A percentile compares a stretch with the other conserved stretches of the same genome.
Conservation (phyloP, 2,797 vertebrate species). For the Oceanodroma leucorhoa region DNA sequence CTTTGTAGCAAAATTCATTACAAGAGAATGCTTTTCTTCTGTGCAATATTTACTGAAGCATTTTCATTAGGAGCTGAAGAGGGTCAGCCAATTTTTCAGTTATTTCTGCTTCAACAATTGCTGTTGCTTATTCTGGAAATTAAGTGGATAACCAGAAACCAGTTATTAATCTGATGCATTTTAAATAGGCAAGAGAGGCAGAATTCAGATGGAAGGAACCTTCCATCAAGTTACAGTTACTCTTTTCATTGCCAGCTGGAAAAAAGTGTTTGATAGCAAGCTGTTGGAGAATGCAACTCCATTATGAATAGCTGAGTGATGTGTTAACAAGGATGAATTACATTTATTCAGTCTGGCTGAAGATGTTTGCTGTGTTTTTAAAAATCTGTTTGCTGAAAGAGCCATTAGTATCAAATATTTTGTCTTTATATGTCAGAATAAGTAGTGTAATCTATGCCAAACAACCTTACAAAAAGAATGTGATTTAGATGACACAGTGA, state of each 20-base stretch:
- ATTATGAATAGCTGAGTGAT: not conserved
- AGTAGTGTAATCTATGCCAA: not conserved
- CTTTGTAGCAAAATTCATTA: not conserved
- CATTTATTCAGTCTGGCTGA: not conserved
- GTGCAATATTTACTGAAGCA: not conserved
- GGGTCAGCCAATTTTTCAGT: not conserved
- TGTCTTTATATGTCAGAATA: not conserved
- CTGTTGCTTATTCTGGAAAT: not conserved
- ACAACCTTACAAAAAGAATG: not conserved
- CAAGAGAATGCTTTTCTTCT: not conserved
- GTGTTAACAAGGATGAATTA: not conserved
- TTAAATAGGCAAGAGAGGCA: not conserved
- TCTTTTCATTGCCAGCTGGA: not conserved
- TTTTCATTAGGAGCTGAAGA: not conserved
- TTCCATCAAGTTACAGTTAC: not conserved
- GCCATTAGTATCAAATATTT: not conserved
- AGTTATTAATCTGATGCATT: conserved; percentile 26
- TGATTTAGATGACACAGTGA: not conserved
- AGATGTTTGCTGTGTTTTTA: not conserved
- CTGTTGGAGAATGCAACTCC: not conserved
- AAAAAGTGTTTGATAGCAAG: not conserved
- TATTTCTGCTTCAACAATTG: not conserved
- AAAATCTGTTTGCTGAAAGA: not conserved
- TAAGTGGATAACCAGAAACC: not conserved
- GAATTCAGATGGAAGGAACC: not conserved